Evolutionary conservation across 1,140 invertebrate genomes (phyloP).

Genomic region (Bombus picipes): DNA sequence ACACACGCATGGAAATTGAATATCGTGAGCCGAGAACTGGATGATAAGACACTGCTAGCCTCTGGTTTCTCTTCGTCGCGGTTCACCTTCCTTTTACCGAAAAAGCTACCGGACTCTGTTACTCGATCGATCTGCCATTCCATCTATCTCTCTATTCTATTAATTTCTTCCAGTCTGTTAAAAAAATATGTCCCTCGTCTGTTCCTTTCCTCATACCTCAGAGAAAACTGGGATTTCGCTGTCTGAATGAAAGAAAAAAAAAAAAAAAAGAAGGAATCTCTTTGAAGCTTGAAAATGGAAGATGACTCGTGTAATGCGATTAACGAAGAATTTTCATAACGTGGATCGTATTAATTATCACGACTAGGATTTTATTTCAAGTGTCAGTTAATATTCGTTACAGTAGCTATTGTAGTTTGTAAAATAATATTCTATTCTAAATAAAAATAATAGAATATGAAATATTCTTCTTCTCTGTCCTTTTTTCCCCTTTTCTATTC

Average conservation of each 20-base stretch:
- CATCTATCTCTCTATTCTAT: too few relatives aligned
- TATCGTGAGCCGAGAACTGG: background rate
- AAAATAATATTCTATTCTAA: too few relatives aligned
- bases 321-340: too few relatives aligned
- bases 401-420: background rate
- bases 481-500: fast-evolving
- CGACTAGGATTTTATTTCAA: background rate
- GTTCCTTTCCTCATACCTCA: background rate
- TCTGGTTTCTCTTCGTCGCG: background rate
- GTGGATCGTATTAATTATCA: background rate
- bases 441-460: too few relatives aligned
- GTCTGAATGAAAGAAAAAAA: too few relatives aligned
- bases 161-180: too few relatives aligned
- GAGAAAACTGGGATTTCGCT: too few relatives aligned
- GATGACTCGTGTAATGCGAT: background rate
- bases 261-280: background rate
- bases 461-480: background rate
- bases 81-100: background rate
- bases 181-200: background rate
- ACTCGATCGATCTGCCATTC: too few relatives aligned
- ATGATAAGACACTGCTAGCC: background rate
- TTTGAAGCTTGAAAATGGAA: background rate
- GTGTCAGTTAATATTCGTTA: background rate
- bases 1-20: background rate
- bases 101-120: too few relatives aligned